These are phyloP conservation scores for Asarcornis scutulata DNA, from an alignment of 2,113 vertebrate genomes.

Conservation along the genomic window DNA sequence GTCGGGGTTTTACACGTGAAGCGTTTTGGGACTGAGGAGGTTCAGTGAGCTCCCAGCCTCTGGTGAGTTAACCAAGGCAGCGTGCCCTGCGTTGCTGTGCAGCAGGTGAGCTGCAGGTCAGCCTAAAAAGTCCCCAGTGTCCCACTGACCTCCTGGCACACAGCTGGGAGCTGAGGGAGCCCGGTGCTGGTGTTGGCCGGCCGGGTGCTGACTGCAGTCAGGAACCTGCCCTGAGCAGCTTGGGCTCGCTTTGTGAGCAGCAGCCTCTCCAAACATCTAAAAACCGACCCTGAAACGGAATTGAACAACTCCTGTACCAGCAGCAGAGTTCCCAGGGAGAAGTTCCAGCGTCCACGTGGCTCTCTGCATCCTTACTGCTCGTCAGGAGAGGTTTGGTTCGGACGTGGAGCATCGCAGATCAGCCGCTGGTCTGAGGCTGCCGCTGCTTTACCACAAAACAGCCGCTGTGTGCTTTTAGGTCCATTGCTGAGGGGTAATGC, in stretches of 20 bases:
- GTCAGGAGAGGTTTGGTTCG: not conserved
- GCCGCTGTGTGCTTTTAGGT: not conserved
- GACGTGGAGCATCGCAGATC: fast-evolving
- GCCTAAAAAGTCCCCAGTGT: not conserved
- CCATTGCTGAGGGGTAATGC: fast-evolving
- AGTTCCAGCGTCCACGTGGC: not conserved
- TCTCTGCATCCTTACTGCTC: not conserved
- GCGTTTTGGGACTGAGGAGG: too few species aligned
- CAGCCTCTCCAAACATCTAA: fast-evolving
- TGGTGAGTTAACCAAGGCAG: too few species aligned
- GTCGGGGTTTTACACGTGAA: not conserved
- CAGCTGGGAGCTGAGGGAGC: not conserved
- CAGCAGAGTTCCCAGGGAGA: fast-evolving
- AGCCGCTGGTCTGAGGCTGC: not conserved
- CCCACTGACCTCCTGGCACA: too few species aligned
- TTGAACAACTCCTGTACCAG: not conserved
- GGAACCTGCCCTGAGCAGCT: not conserved
- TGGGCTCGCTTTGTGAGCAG: not conserved
- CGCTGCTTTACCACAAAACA: not conserved
- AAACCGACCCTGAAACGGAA: not conserved
- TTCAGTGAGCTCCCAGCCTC: not conserved
- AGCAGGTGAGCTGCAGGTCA: not conserved
- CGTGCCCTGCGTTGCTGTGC: too few species aligned
- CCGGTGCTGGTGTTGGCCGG: not conserved
- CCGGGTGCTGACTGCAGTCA: too few species aligned